Conservation (phyloP, 1,140 invertebrate genomes). For the Acromyrmex heyeri region DNA sequence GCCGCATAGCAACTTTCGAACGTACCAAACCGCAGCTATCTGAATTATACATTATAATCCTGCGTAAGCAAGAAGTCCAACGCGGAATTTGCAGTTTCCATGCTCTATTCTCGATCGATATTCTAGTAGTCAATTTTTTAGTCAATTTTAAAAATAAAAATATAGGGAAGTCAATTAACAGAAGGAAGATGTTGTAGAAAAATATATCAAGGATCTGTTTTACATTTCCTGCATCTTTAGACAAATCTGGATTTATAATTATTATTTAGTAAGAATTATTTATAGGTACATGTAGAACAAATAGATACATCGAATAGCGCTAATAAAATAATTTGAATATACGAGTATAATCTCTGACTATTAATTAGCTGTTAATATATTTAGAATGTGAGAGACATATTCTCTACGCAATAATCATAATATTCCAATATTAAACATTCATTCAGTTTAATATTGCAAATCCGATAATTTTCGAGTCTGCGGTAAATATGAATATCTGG, state of each 20-base stretch:
- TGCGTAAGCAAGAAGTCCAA: slow-evolving; percentile 38
- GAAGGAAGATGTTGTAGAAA: not conserved
- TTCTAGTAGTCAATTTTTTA: not conserved
- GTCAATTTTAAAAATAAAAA: not conserved
- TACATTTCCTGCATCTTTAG: not conserved
- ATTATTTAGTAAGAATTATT: not conserved
- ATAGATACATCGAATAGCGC: not conserved
- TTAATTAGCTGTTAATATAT: slow-evolving; percentile 24
- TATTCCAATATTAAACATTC: slow-evolving; percentile 39
- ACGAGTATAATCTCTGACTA: not conserved
- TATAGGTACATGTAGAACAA: too few relatives aligned
- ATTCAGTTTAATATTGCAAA: slow-evolving; percentile 27
- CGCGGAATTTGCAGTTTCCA: slow-evolving; percentile 6
- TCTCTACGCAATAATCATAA: slow-evolving; percentile 13
- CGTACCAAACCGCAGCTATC: slow-evolving; percentile 24
- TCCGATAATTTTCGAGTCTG: slow-evolving; percentile 16
- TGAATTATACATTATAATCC: slow-evolving; percentile 61
- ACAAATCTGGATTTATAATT: not conserved
- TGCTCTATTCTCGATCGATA: not conserved
- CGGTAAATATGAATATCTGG: slow-evolving; percentile 3
- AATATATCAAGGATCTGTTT: not conserved
- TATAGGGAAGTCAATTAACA: not conserved
- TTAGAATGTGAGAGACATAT: slow-evolving; percentile 3
- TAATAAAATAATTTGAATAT: slow-evolving; percentile 9
- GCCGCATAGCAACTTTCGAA: slow-evolving; percentile 57